Evolutionary conservation across 2,888 invertebrate species (phyloP), one percentile per base, ranked within the genome.

Genomic region (Trimorus sp.): DNA sequence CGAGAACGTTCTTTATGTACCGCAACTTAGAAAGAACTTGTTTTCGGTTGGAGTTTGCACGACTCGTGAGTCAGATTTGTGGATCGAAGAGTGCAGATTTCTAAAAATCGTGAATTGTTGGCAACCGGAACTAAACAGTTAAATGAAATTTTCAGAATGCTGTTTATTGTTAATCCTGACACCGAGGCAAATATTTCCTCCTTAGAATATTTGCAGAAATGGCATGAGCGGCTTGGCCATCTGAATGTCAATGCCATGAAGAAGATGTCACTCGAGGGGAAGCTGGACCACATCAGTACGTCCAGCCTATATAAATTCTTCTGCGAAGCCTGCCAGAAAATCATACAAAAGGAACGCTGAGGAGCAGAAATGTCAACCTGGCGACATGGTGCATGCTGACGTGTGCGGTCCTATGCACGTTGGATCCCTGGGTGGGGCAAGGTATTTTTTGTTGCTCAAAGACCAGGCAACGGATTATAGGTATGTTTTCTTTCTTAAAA

Each of bases 1-100:
- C 11, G 71, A 87, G 11, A 79, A 88, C 63, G 86, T 88, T 0
- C 63, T 87, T 26, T 85, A 83, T 73, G 85, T 88, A 7, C 86
- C 85, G 7, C 76, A 82, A 51, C 37, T 85, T 1, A 79, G 59
- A 8, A 84, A 86, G 40, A 86, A 87, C 75, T 62, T 87, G 12
- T 87, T 87, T 70, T 86, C 87, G 5, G 83, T 87, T 2, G 84
- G 83, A 12, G 69, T 79, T 0, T 82, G 84, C 60, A 82, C 84
- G 2, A 14, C 62, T 42, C 63, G 60, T 16, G 84, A 75, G 78
- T 83, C 8, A 78, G 7, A 2, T 83, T 84, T 37, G 2, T 0
- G 0, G 51, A 16, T 3, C 8, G 73, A 12, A 40, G 38, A 40
- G 75, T 75, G 5, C 11, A 37, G n/a, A 40, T 77, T 0, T 36